Evolutionary conservation across 37 sponge, comb jelly and placozoan species (phyloP), one percentile per base, ranked within the genome.

Genomic region (Ephydatia muelleri): DNA sequence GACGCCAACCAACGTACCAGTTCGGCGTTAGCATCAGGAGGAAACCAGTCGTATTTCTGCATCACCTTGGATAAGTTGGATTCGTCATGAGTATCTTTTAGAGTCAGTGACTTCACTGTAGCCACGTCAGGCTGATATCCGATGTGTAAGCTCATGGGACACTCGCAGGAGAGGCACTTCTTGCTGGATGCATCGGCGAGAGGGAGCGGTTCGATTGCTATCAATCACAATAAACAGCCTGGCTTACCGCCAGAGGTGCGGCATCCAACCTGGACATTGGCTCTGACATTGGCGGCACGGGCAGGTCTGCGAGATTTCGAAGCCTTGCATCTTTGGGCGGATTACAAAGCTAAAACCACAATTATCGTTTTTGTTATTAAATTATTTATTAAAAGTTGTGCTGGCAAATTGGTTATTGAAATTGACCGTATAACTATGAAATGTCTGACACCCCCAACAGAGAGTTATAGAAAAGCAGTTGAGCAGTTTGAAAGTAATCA

Each of bases 221-320:
- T 75, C 12, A 36, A 29, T 13, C 49, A 36, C 1, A 40, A 9
- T 48, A 21, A 82, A 6, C 12, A 30, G 11, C 38, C 26, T 43
- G 26, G 21, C 82, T 80, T 84, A 92, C 96, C 96, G 88, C 96
- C 96, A 96, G 14, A 79, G 38, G 79, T 96, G 96, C n/a, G 82
- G 78, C 34, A 82, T 82, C 22, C 86, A 73, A 27, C 96, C 96
- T 5, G 78, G 84, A 68, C 96, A 96, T 6, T 86, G 70, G 16
- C 68, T 77, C 34, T 80, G 85, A 64, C 96, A 96, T 27, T 82
- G 49, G 23, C 80, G 70, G 76, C 96, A 96, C 0, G 90, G 70
- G 76, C 96, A 96, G 11, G 90, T 85, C 23, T 80, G 80, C 5
- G 94, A 94, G 49, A 87, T 57, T 27, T 83, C 92, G 29, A 84